Percentiles rank a stretch among this genome's conserved stretches.
Conservation (phyloP, 2,797 vertebrate genomes). For the Rhinogobio ventralis region DNA sequence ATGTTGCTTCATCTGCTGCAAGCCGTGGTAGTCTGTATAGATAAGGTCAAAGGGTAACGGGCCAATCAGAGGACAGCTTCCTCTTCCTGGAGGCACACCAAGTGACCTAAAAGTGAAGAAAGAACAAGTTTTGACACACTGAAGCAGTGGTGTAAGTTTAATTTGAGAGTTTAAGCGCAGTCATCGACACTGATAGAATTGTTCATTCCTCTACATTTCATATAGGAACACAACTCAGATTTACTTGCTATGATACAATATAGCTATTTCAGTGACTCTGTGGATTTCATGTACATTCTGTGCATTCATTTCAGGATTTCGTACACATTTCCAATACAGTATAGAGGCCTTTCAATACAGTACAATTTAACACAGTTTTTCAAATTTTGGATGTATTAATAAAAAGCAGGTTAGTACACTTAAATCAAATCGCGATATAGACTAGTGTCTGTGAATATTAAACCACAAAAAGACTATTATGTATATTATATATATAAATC, state of each 20-base stretch:
- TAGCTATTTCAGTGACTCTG: neutral
- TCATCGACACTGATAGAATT: neutral
- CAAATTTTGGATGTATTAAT: no score
- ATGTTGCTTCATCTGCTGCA: constrained; percentile 98
- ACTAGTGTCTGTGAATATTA: no score
- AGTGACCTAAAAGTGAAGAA: constrained; percentile 82
- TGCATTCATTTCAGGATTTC: neutral
- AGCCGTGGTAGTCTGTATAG: constrained; percentile 96
- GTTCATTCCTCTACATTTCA: neutral
- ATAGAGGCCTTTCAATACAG: accelerated
- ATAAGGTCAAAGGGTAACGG: constrained; percentile 95
- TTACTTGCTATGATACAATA: neutral
- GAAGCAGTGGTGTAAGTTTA: neutral
- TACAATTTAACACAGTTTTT: no score
- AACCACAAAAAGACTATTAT: no score
- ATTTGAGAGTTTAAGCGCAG: neutral
- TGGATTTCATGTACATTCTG: neutral
- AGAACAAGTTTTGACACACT: neutral
- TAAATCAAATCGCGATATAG: no score
- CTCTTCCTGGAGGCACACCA: constrained; percentile 94
- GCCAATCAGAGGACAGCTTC: constrained; percentile 91
- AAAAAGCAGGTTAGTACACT: no score
- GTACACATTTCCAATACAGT: neutral
- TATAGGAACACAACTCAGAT: neutral
- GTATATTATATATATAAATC: no score